Evolutionary conservation across 2,797 vertebrate species (phyloP).

Genomic region (Poeciliopsis gracilis): DNA sequence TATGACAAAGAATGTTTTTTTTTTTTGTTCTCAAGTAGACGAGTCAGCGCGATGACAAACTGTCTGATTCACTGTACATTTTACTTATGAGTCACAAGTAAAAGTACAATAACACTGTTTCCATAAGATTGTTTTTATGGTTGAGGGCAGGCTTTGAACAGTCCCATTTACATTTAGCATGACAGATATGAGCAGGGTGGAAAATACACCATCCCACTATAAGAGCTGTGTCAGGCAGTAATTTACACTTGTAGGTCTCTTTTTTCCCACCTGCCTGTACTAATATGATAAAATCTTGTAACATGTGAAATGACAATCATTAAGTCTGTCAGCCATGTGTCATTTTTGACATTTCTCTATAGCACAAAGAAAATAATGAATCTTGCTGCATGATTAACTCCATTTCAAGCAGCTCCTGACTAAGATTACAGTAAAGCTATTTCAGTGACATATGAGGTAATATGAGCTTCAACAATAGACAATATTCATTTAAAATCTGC

Average conservation of each 20-base stretch:
- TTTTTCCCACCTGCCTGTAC: slow-evolving; percentile 16
- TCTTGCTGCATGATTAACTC: background rate
- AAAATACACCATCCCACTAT: slow-evolving; percentile 33
- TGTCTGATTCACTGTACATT: slow-evolving; percentile 57
- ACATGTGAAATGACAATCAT: slow-evolving; percentile 18
- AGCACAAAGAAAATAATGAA: slow-evolving; percentile 20
- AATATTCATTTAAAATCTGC: slow-evolving; percentile 41
- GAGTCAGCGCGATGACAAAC: slow-evolving; percentile 43
- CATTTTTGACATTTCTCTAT: slow-evolving; percentile 26
- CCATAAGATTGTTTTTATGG: slow-evolving; percentile 47
- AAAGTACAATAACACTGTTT: slow-evolving; percentile 49
- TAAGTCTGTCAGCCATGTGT: slow-evolving; percentile 29
- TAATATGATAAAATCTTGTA: slow-evolving; percentile 7
- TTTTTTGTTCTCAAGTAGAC: slow-evolving; percentile 13
- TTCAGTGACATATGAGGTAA: background rate
- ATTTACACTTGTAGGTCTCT: slow-evolving; percentile 12
- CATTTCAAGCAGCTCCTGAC: background rate
- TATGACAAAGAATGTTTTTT: slow-evolving; percentile 30
- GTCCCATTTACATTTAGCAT: slow-evolving; percentile 16
- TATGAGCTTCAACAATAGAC: background rate
- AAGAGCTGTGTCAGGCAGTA: slow-evolving; percentile 17
- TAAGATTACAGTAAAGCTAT: background rate
- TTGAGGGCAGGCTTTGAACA: slow-evolving; percentile 26
- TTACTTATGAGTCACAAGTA: slow-evolving; percentile 57
- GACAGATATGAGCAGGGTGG: slow-evolving; percentile 34